Conservation (phyloP, 2,888 invertebrate species). For the Tipula confusa region DNA sequence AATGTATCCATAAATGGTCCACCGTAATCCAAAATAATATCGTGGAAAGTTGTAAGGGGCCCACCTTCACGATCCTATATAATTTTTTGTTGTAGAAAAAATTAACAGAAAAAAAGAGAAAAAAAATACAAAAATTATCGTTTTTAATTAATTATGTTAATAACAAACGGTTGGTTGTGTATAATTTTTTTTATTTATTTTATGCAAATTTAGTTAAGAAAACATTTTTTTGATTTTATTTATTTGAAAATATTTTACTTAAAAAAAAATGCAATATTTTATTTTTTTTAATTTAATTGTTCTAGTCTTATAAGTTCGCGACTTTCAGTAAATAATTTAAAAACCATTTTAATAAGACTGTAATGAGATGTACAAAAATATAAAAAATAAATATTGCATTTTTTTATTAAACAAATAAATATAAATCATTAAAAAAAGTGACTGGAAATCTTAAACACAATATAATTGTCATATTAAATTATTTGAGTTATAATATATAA, state of each 20-base stretch:
- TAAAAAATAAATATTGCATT: too few species aligned
- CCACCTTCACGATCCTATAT: constrained; percentile 65
- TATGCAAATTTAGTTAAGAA: background rate
- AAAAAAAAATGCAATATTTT: background rate
- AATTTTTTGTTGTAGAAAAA: constrained; percentile 5
- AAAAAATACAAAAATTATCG: constrained; percentile 3
- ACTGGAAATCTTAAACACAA: background rate
- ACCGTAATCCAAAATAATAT: constrained; percentile 72
- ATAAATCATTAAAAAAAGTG: background rate
- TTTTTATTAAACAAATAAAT: background rate
- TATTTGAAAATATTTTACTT: background rate
- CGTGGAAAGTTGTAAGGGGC: constrained; percentile 76
- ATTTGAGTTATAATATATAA: background rate
- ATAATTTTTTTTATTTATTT: constrained; percentile 30
- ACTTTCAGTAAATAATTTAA: too few species aligned
- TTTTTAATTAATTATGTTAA: background rate
- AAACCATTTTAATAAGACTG: too few species aligned
- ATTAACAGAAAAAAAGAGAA: background rate
- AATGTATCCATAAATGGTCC: constrained; percentile 70
- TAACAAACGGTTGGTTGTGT: background rate
- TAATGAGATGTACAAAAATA: too few species aligned
- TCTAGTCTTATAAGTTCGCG: too few species aligned
- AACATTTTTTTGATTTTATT: background rate
- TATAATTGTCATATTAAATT: constrained; percentile 12
- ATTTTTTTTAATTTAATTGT: too few species aligned